A percentile compares a stretch with the other conserved stretches of the same genome.
These are phyloP conservation scores for Globia sparganii DNA, from an alignment of 2,888 invertebrate genomes.

Conservation along the genomic window DNA sequence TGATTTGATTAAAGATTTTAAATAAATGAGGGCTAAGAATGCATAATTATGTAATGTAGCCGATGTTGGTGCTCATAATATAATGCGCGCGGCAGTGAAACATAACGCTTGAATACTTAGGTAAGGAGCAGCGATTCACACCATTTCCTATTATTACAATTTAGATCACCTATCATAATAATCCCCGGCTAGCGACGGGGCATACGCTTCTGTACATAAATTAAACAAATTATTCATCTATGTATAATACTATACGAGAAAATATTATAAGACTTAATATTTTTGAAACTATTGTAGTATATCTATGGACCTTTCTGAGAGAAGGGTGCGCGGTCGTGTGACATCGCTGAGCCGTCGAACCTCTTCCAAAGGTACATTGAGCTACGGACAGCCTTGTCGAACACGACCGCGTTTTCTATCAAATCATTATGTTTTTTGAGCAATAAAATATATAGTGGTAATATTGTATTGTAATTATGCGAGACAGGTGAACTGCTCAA, in stretches of 20 bases:
- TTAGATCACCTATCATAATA: conserved; percentile 59
- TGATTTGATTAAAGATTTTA: conserved; percentile 28
- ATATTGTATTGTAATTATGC: conserved; percentile 72
- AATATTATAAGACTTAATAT: conserved; percentile 84
- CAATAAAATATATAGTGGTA: conserved; percentile 76
- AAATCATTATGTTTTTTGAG: conserved; percentile 75
- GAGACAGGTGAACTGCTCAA: conserved; percentile 85
- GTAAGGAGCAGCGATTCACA: conserved; percentile 71
- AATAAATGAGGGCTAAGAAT: conserved; percentile 26
- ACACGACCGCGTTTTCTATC: conserved; percentile 54
- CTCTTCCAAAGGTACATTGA: conserved; percentile 1
- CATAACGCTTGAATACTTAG: conserved; percentile 59
- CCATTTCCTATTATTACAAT: conserved; percentile 59
- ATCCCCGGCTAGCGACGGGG: conserved; percentile 63
- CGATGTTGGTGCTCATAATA: conserved; percentile 77
- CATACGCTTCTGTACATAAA: conserved; percentile 79
- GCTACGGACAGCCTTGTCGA: not conserved
- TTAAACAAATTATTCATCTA: conserved; percentile 71
- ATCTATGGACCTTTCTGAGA: conserved; percentile 74
- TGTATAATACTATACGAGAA: conserved; percentile 73
- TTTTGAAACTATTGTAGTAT: conserved; percentile 85
- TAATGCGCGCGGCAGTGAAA: conserved; percentile 45
- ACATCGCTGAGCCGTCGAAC: not conserved
- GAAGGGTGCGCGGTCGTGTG: conserved; percentile 55
- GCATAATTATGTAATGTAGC: conserved; percentile 64